Evolutionary conservation across 2,113 vertebrate species (phyloP), one percentile per base, ranked within the genome.

Genomic region (Rhea americana): DNA sequence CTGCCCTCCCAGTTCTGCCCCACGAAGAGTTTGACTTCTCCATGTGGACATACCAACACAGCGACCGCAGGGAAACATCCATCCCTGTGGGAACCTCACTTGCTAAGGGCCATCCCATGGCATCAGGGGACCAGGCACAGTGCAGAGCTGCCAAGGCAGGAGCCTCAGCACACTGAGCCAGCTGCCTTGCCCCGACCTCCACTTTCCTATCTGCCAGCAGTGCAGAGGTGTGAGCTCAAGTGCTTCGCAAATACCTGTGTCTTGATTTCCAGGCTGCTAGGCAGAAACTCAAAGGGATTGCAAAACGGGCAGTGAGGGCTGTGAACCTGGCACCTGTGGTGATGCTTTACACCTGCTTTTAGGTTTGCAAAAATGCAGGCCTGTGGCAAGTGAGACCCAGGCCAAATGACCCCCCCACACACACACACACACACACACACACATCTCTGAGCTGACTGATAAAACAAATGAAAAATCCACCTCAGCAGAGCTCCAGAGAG

Each of bases 261-360:
- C 32, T 30, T 6, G 58, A 13, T 18, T 25, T 18, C 32, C 11
- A 22, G 39, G 4, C 5, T 0, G 0, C 0, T 1, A 2, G 0
- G 0, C 5, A 15, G n/a, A 18, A 45, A 41, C 7, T 55, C 59
- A 11, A 2, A 0, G 5, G 37, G 25, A 25, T 6, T 41, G 37
- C 41, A 25, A 28, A 19, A 15, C 0, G 9, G 8, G 41, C 65
- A 16, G 43, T 1, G 12, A n/a, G 12, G 2, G 39, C 7, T 1
- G 37, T 11, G 9, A 24, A 35, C 39, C 13, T 0, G 0, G 4
- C 0, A 0, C 35, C 51, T 13, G 37, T 1, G 0, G 2, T 8
- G 66, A 30, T 11, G 25, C 7, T 16, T 7, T 13, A 1, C 2
- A 10, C 32, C 32, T 13, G 32, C 35, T 43, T 24, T n/a, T 37